Evolutionary conservation across 2,797 vertebrate species (phyloP), one percentile per base, ranked within the genome.

Genomic region (Mionectes olivaceus): DNA sequence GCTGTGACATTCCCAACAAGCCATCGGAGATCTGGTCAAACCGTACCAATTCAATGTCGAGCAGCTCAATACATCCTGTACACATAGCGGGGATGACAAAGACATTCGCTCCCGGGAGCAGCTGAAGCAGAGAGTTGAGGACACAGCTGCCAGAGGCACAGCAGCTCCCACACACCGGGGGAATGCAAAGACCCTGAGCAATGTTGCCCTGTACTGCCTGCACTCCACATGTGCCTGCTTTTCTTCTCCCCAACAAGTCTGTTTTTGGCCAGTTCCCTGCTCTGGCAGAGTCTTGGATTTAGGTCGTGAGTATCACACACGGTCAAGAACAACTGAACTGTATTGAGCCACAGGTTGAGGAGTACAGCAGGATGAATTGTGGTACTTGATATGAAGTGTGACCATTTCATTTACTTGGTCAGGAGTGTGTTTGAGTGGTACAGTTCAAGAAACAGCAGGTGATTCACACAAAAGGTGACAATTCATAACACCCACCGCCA

Each of bases 121-220:
- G 97, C 97, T 98, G 97, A 95, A 85, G 59, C 4, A 23, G 43
- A 68, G 89, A 84, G 91, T 4, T 76, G 75, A 94, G 74, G 76
- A 83, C 55, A 63, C 97, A 98, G 97, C 97, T 98, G 97, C 86
- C 61, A 41, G 84, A 80, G 41, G 92, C 25, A 44, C 30, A 87
- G n/a, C 50, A 88, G 80, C 50, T 93, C 80, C 85, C 46, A 49
- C 55, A 4, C 0, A 9, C 56, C 16, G 1, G 37, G 53, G 46
- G 97, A 98, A 97, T 96, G 96, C 19, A 69, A 97, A 97, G 92
- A 84, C 89, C 81, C 84, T 27, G 33, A 97, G 92, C 32, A 93
- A 97, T 90, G 96, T 7, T 14, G 28, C 5, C 33, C 9, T 5
- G 61, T 13, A 76, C 61, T 9, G 39, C 52, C 17, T 47, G 50